Base-by-base conservation (phyloP, 1,140 invertebrate genomes). In the Camponotus pennsylvanicus region DNA sequence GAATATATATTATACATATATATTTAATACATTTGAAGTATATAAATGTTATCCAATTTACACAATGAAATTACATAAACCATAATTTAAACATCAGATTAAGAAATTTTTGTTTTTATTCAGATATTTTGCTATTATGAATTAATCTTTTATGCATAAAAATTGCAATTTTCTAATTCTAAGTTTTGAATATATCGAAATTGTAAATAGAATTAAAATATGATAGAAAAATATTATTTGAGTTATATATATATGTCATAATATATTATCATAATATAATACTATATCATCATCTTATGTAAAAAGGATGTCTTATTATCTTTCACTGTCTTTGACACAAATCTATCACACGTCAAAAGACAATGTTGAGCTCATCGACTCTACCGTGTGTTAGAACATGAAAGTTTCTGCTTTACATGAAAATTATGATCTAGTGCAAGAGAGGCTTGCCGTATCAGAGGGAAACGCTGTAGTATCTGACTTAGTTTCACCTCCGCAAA, bases 401-500 rank as follows among this genome's bases (percentile, higher is more conserved):
- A 69, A 69, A 52, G 34, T 69, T 40, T 21, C 64, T 40, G 64
- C 32, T 80, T 21, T 52, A 66, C 45, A 66, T 69, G 42, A 64
- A 69, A 63, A 69, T 82, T 63, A 71, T 45, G 57, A 86, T 45
- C 75, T 80, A 57, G 70, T 27, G 71, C 70, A 83, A 83, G 71
- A 86, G 71, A 69, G 18, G 27, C 52, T 61, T 40, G 52, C 11
- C 7, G 21, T 34, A 63, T 84, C 57, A 34, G 42, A 52, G 40
- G 82, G 45, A 85, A 87, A 77, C 52, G 59, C 66, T 63, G 80
- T 67, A 37, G 32, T 87, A 85, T 78, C 71, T 49, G 70, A 55
- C 70, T 84, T 76, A 76, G 80, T 76, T 84, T 76, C 59, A 84
- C 80, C 80, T 84, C 70, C 57, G 70, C 70, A 42, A n/a, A n/a